These are phyloP conservation scores for Temnothorax longispinosus DNA, from an alignment of 1,140 invertebrate species.

Conservation along the genomic window DNA sequence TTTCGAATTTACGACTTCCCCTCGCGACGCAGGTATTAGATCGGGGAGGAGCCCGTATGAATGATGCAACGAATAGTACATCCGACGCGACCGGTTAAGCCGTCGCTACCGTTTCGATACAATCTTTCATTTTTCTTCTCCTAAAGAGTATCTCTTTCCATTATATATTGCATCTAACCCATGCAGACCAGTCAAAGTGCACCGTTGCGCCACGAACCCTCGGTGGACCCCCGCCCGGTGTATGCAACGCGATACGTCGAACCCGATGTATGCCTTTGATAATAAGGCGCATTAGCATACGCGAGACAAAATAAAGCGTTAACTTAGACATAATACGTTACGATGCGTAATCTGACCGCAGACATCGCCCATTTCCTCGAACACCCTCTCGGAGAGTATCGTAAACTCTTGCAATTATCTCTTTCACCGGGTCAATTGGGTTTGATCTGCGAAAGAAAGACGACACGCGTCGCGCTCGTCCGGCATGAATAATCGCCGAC, in stretches of 20 bases:
- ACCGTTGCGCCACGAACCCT: background rate
- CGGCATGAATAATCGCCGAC: background rate
- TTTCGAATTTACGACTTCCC: constrained; percentile 70
- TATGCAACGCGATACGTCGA: background rate
- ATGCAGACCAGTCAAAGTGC: background rate
- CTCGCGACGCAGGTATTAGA: constrained; percentile 1
- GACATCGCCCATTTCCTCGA: constrained; percentile 36
- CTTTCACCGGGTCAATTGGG: constrained; percentile 50
- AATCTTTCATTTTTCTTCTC: constrained; percentile 21
- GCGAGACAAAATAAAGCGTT: constrained; percentile 32
- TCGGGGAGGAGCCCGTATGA: background rate
- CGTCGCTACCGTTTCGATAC: constrained; percentile 18
- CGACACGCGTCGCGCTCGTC: background rate
- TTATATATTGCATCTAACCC: background rate
- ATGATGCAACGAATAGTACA: constrained; percentile 19
- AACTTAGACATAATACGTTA: background rate
- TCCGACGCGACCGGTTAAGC: constrained; percentile 8
- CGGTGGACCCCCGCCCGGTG: background rate
- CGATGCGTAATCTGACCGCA: constrained; percentile 26
- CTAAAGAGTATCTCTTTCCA: background rate
- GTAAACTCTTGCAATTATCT: constrained; percentile 38
- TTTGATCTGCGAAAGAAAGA: constrained; percentile 43
- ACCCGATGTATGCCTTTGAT: background rate
- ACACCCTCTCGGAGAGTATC: constrained; percentile 9
- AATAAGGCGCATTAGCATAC: background rate